Evolutionary conservation across 2,888 invertebrate species (phyloP).

Genomic region (Pristionchus maxplancki): DNA sequence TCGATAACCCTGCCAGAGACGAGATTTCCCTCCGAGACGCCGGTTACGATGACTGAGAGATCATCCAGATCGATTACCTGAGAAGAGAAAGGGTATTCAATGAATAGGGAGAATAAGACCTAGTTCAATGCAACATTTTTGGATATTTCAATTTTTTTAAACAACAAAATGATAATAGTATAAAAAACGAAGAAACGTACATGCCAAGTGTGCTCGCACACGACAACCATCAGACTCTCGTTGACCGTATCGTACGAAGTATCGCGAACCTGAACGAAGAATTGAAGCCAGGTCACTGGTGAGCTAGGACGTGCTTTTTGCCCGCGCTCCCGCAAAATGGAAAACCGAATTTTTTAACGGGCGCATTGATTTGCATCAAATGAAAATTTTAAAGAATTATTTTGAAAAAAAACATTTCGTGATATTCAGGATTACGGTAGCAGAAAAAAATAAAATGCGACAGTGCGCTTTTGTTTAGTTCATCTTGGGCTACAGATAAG

Average conservation of each 20-base stretch:
- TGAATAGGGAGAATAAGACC: not conserved
- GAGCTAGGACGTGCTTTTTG: too few species aligned
- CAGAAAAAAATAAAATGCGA: too few species aligned
- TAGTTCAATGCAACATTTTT: not conserved
- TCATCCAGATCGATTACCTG: conserved; percentile 90
- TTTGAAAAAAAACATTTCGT: too few species aligned
- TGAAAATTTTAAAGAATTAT: too few species aligned
- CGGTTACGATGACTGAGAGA: conserved; percentile 81
- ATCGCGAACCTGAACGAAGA: conserved; percentile 54
- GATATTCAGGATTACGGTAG: too few species aligned
- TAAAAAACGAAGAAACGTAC: conserved; percentile 79
- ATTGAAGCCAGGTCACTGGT: not conserved
- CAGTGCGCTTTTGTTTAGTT: too few species aligned
- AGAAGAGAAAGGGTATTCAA: not conserved
- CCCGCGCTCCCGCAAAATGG: too few species aligned
- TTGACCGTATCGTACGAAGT: conserved; percentile 82
- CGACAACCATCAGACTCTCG: conserved; percentile 95
- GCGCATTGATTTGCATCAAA: too few species aligned
- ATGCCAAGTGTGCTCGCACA: conserved; percentile 97
- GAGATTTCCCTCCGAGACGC: conserved; percentile 63
- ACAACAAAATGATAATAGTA: not conserved
- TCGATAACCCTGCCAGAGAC: conserved; percentile 75
- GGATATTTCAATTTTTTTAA: not conserved
- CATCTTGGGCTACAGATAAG: too few species aligned
- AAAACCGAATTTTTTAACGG: too few species aligned